phyloP scores from a whole-genome alignment of 2,113 vertebrate genomes.

The Alectura lathami region DNA sequence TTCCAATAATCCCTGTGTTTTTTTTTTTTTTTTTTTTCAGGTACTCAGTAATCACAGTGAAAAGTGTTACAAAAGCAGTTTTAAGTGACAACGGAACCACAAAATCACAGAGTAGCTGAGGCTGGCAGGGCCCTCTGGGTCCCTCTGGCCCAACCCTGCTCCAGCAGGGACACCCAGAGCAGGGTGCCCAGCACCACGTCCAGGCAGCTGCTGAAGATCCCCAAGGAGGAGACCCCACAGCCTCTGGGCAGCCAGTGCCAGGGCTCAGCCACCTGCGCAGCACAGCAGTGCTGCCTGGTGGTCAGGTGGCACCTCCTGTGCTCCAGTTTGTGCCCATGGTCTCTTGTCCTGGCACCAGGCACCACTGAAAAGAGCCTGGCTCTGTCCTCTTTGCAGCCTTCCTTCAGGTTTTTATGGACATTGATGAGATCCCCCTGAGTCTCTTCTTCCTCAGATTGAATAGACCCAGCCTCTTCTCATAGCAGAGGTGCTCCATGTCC shows the following conservation, averaged over 20 bases:
- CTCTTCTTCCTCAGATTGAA: background rate
- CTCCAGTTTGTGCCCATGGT: background rate
- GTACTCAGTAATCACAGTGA: background rate
- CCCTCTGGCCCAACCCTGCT: background rate
- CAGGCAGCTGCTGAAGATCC: background rate
- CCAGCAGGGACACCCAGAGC: background rate
- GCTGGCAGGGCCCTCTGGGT: background rate
- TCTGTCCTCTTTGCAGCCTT: background rate
- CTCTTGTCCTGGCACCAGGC: background rate
- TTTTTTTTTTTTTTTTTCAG: background rate
- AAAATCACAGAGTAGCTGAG: background rate
- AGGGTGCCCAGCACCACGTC: background rate
- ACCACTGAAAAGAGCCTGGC: background rate
- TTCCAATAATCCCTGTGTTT: background rate
- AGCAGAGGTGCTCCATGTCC: background rate
- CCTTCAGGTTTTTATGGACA: background rate
- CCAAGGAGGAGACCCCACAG: background rate
- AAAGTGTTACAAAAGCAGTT: background rate
- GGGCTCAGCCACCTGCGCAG: background rate
- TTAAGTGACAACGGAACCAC: background rate
- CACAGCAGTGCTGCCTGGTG: background rate
- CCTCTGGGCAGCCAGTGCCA: background rate
- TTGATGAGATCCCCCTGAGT: background rate
- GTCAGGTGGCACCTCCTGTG: background rate
- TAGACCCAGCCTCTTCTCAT: background rate